Evolutionary conservation across 2,888 invertebrate species (phyloP).

Genomic region (Carabus problematicus): DNA sequence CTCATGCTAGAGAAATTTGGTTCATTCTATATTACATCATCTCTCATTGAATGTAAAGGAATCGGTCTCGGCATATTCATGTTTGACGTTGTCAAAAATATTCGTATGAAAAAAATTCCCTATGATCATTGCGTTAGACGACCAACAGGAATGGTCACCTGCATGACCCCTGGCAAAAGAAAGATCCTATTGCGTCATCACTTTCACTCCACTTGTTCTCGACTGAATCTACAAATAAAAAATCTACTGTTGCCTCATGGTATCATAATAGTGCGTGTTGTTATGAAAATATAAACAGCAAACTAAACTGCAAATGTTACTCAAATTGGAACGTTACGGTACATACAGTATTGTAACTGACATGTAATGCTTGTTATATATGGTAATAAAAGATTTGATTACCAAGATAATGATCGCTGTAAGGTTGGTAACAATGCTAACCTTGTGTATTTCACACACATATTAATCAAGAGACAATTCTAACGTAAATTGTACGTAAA

Average conservation of each 20-base stretch:
- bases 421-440: no score
- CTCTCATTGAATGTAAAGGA: background rate
- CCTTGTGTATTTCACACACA: no score
- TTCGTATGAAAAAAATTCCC: background rate
- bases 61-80: constrained; percentile 6
- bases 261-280: constrained; percentile 9
- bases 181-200: constrained; percentile 21
- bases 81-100: constrained; percentile 12
- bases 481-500: no score
- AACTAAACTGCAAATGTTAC: no score
- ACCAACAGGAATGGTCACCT: constrained; percentile 9
- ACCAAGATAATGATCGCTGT: no score
- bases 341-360: no score
- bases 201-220: constrained; percentile 11
- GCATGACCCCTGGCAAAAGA: constrained; percentile 26
- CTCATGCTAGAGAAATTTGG: no score
- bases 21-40: no score
- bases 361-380: no score
- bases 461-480: no score
- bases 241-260: constrained; percentile 12
- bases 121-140: constrained; percentile 5
- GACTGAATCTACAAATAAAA: constrained; percentile 25
- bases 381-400: no score
- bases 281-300: constrained; percentile 2
- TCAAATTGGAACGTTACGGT: no score